phyloP scores from a whole-genome alignment of 2,797 vertebrate species.

The Artibeus jamaicensis region DNA sequence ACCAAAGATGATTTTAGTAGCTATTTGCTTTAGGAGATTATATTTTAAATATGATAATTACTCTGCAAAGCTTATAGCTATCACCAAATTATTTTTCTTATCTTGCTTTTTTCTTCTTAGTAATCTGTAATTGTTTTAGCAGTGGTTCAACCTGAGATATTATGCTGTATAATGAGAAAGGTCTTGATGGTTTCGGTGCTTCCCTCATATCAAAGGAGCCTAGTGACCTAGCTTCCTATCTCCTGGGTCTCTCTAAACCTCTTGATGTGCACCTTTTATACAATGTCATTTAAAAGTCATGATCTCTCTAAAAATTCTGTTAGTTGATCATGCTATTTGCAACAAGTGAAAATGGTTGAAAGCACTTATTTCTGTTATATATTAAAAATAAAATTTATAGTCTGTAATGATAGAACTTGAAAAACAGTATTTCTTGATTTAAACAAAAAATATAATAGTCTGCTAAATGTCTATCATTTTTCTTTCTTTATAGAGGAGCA shows the following conservation, averaged over 20 bases:
- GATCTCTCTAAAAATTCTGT: background rate
- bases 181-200: background rate
- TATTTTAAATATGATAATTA: slow-evolving; percentile 29
- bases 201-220: background rate
- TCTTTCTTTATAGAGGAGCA: background rate
- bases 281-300: background rate
- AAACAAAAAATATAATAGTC: background rate
- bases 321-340: background rate
- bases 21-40: background rate
- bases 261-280: background rate
- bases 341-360: background rate
- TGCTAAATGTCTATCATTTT: background rate
- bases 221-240: background rate
- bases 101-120: background rate
- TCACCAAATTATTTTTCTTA: background rate
- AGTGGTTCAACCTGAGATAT: background rate
- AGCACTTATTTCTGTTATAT: background rate
- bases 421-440: background rate
- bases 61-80: background rate
- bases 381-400: background rate
- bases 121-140: background rate
- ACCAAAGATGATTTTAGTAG: slow-evolving; percentile 3
- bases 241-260: background rate
- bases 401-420: background rate
- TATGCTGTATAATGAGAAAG: background rate